Evolutionary conservation across 1,140 invertebrate genomes (phyloP), one percentile per base, ranked within the genome.

Genomic region (Leptestheria dahalacensis): DNA sequence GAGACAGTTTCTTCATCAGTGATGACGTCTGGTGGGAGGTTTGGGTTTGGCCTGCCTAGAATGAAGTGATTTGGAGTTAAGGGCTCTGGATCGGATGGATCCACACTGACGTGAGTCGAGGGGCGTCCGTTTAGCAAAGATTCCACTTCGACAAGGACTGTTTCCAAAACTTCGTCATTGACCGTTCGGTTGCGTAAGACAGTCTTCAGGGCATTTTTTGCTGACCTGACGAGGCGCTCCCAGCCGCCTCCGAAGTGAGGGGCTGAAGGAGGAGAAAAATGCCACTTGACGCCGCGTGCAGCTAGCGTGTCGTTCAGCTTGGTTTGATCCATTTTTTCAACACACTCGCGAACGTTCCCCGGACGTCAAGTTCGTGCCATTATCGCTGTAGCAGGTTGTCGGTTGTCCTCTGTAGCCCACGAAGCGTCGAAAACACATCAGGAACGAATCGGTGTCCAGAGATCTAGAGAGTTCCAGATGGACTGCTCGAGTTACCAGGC

Each of bases 301-400:
- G 49, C 25, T 10, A 65, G 33, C 51, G 52, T 15, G 12, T 48
- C 23, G 25, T 3, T 20, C 24, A 59, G 24, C 25, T 25, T 21
- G 3, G 0, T 0, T 23, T 12, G 56, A 57, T 51, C 12, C 49
- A 6, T 9, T 25, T 12, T 6, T 51, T 23, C 6, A 41, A 41
- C 15, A 9, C 33, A 6, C 33, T 61, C 57, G 18, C 53, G n/a
- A 1, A 66, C 65, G 65, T 24, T 57, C 48, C 0, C 59, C 63
- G 18, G 65, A 67, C 0, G 47, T 24, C 2, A 72, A 67, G 59
- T 68, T 66, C 10, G 66, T 67, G 2, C 61, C 70, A 51, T 72
- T 71, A 50, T 71, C 69, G 20, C 61, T 65, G 33, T 56, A 62
- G 2, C 68, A 64, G 12, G 61, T 28, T 2, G 2, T 33, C 15